Conservation (phyloP, 2,888 invertebrate genomes). For the Rhorus exstirpatorius region DNA sequence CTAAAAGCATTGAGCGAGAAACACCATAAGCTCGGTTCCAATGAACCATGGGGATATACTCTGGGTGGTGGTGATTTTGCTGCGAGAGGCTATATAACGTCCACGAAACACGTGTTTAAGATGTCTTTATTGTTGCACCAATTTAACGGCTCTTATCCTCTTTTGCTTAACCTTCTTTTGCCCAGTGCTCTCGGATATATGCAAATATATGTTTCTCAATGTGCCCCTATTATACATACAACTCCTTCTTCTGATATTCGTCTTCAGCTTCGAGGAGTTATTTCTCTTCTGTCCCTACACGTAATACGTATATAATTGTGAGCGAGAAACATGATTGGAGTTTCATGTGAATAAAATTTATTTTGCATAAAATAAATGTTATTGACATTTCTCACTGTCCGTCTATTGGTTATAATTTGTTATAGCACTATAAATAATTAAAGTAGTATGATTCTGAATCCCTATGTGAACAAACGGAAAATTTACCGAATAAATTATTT, state of each 20-base stretch:
- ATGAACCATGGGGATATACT: slow-evolving; percentile 27
- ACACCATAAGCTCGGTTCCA: background rate
- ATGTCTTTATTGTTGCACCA: slow-evolving; percentile 78
- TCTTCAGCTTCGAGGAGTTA: slow-evolving; percentile 21
- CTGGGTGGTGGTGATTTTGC: slow-evolving; percentile 43
- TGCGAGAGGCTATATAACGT: slow-evolving; percentile 70
- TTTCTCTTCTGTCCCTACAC: slow-evolving; percentile 33
- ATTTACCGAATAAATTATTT: too few species aligned
- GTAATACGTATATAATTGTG: slow-evolving; percentile 1
- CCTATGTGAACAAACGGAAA: too few species aligned
- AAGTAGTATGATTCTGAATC: too few species aligned
- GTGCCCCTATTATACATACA: slow-evolving; percentile 4
- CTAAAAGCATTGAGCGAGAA: slow-evolving; percentile 30
- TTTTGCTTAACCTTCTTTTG: background rate
- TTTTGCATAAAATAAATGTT: too few species aligned
- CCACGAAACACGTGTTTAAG: slow-evolving; percentile 78
- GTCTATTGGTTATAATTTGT: too few species aligned
- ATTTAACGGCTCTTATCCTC: slow-evolving; percentile 26
- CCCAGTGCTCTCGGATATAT: slow-evolving; percentile 36
- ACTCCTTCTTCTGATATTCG: background rate
- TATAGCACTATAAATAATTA: too few species aligned
- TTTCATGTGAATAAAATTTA: too few species aligned
- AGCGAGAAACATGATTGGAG: slow-evolving; percentile 35
- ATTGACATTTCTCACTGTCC: too few species aligned
- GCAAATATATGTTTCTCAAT: slow-evolving; percentile 48